phyloP scores from a whole-genome alignment of 2,888 invertebrate species.

The Diarsia mendica region DNA sequence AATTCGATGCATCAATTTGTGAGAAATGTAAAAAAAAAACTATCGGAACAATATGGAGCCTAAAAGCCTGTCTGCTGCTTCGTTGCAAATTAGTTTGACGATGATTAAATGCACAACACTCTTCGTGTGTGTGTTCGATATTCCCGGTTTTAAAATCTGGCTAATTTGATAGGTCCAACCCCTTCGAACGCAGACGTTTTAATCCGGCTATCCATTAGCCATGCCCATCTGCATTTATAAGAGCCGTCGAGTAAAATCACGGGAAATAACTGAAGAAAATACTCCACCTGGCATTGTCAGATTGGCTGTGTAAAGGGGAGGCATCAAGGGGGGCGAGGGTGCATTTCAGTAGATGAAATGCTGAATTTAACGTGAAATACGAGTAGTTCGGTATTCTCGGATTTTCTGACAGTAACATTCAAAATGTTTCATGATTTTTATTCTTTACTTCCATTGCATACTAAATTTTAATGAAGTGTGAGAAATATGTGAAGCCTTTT shows the following conservation, averaged over 20 bases:
- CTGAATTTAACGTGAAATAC: background rate
- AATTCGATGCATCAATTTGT: background rate
- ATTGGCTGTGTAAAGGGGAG: background rate
- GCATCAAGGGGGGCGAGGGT: background rate
- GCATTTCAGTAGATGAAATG: background rate
- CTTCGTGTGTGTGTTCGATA: too few species aligned
- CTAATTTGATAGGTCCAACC: background rate
- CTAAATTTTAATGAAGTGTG: too few species aligned
- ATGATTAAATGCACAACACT: background rate
- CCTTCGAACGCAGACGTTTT: background rate
- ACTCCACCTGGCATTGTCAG: background rate
- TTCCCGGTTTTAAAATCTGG: too few species aligned
- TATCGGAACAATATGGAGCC: background rate
- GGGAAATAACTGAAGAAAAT: background rate
- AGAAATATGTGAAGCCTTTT: too few species aligned
- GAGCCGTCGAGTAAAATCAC: background rate
- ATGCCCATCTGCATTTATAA: background rate
- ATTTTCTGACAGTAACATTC: background rate
- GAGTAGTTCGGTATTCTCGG: background rate
- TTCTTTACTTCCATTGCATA: background rate
- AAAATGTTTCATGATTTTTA: background rate
- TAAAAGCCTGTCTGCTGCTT: background rate
- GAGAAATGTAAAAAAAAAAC: rapidly evolving
- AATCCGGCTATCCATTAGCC: background rate
- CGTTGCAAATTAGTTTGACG: background rate